These are phyloP conservation scores for Parnassius glacialis DNA, from an alignment of 2,888 invertebrate genomes.

Conservation along the genomic window DNA sequence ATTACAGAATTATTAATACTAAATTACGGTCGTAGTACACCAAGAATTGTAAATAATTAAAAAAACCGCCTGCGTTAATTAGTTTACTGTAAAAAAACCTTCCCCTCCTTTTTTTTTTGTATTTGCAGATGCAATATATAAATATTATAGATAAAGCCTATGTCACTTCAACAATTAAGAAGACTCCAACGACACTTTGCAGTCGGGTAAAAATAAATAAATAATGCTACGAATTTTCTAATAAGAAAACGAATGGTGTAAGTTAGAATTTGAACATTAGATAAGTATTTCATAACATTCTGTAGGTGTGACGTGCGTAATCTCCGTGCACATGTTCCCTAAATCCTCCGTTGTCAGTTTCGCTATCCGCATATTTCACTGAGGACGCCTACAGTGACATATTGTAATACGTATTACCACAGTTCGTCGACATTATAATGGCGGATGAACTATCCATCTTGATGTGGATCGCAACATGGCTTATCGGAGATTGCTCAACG, in stretches of 20 bases:
- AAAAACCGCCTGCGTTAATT: too few species aligned
- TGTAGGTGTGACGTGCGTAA: slow-evolving; percentile 37
- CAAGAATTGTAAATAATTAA: too few species aligned
- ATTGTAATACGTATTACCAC: slow-evolving; percentile 32
- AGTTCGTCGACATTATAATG: slow-evolving; percentile 6
- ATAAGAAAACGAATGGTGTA: neutral
- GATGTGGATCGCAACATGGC: slow-evolving; percentile 1
- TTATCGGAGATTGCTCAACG: slow-evolving; percentile 19
- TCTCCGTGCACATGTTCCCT: slow-evolving; percentile 37
- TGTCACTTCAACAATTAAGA: too few species aligned
- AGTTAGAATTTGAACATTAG: neutral
- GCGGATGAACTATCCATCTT: slow-evolving; percentile 8
- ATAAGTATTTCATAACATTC: slow-evolving; percentile 15
- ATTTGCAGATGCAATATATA: too few species aligned
- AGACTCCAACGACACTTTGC: too few species aligned
- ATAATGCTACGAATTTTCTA: too few species aligned
- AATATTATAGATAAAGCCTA: too few species aligned
- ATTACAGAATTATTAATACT: too few species aligned
- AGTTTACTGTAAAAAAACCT: too few species aligned
- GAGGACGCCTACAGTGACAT: slow-evolving; percentile 36
- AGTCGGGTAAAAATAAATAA: too few species aligned
- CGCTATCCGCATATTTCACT: slow-evolving; percentile 43
- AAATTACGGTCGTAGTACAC: too few species aligned
- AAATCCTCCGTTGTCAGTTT: slow-evolving; percentile 40
- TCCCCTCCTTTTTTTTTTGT: too few species aligned